Evolutionary conservation across 2,113 vertebrate species (phyloP).

Genomic region (Dipodomys stephensi): DNA sequence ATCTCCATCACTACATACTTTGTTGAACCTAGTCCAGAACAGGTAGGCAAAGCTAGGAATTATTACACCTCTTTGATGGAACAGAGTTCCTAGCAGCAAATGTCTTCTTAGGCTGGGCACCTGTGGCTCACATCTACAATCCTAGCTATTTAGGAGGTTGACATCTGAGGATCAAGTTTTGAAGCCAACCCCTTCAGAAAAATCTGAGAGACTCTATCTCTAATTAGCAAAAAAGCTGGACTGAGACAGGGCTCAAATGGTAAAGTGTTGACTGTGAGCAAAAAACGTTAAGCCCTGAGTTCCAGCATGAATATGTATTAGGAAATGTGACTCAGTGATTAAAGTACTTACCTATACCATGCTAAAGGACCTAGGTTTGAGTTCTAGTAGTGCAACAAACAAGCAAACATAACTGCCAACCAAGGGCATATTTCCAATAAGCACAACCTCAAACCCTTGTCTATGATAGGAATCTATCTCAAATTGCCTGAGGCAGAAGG

Average conservation of each 20-base stretch:
- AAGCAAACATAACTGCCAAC: neutral
- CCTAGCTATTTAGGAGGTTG: too few species aligned
- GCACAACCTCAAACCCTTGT: constrained; percentile 12
- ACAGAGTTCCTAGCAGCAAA: neutral
- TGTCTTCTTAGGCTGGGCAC: neutral
- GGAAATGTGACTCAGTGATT: neutral
- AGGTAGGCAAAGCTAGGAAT: constrained; percentile 78
- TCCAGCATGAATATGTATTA: too few species aligned
- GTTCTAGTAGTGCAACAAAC: neutral
- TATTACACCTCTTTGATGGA: neutral
- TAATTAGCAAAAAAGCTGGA: too few species aligned
- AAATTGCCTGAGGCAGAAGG: constrained; percentile 31
- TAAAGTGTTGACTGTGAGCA: too few species aligned
- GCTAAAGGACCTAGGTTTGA: neutral
- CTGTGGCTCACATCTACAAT: too few species aligned
- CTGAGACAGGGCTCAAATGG: too few species aligned
- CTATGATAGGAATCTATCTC: neutral
- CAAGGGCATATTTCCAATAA: neutral
- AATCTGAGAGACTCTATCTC: too few species aligned
- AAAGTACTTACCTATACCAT: neutral
- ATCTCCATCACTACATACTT: constrained; percentile 75
- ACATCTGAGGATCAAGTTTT: too few species aligned
- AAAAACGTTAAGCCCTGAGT: too few species aligned
- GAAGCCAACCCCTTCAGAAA: too few species aligned
- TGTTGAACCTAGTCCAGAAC: constrained; percentile 76